These are phyloP conservation scores for Cremastinae sp. DNA, from an alignment of 2,888 invertebrate species.

Conservation along the genomic window DNA sequence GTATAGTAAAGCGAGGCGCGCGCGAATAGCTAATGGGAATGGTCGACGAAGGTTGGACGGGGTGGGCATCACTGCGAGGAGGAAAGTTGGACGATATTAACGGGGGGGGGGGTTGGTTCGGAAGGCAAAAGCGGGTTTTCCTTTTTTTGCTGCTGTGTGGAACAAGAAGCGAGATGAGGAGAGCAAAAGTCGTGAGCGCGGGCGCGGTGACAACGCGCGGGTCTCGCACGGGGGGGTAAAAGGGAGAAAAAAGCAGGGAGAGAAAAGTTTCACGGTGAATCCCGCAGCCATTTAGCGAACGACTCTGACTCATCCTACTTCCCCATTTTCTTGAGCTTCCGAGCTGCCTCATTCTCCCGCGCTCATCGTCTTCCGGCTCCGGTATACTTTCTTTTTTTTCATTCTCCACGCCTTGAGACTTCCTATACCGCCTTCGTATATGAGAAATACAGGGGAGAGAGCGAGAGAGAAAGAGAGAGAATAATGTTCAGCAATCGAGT, in stretches of 20 bases:
- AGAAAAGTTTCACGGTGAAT: constrained; percentile 56
- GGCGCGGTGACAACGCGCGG: constrained; percentile 8
- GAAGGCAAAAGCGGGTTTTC: constrained; percentile 39
- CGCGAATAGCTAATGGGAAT: no score
- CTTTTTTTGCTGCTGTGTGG: constrained; percentile 25
- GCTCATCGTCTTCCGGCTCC: constrained; percentile 26
- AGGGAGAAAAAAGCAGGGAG: constrained; percentile 8
- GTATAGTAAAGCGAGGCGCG: no score
- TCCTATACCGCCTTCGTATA: constrained; percentile 21
- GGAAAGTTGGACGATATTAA: constrained; percentile 41
- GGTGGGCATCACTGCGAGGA: constrained; percentile 31
- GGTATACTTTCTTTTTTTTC: constrained; percentile 35
- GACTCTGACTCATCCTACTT: constrained; percentile 59
- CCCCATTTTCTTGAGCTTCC: constrained; percentile 50
- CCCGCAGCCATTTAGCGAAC: constrained; percentile 57
- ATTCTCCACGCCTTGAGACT: constrained; percentile 30
- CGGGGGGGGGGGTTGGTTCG: no score
- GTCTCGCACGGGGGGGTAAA: constrained; percentile 1
- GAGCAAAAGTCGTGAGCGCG: constrained; percentile 46
- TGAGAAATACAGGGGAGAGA: constrained; percentile 27
- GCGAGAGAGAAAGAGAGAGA: constrained; percentile 8
- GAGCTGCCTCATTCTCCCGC: constrained; percentile 25
- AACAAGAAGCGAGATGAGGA: constrained; percentile 3
- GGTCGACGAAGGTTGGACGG: no score
- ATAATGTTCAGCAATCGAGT: constrained; percentile 54